These are phyloP conservation scores for Liposcelis brunnea DNA, from an alignment of 2,888 invertebrate species.

Conservation along the genomic window DNA sequence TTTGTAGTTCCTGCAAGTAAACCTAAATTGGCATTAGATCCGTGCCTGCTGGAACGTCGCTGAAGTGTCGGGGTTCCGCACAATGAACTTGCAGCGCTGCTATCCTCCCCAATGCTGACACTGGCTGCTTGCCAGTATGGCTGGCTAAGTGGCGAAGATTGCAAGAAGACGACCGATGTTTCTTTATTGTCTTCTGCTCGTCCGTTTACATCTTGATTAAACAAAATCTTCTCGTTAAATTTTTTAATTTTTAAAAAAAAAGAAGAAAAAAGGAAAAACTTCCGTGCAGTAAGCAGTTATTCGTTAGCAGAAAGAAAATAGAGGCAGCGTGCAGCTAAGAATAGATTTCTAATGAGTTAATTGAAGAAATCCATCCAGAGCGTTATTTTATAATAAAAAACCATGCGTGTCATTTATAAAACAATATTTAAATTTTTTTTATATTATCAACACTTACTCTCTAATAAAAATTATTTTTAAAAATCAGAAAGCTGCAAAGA, in stretches of 20 bases:
- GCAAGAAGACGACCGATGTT: constrained; percentile 28
- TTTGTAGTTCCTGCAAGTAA: too few relatives aligned
- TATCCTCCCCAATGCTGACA: too few relatives aligned
- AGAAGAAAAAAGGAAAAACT: background rate
- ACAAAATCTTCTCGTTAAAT: too few relatives aligned
- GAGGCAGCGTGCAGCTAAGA: background rate
- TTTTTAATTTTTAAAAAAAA: too few relatives aligned
- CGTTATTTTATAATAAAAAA: background rate
- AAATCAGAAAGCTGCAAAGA: too few relatives aligned
- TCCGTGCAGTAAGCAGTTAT: background rate
- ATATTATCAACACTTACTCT: too few relatives aligned
- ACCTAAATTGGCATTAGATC: too few relatives aligned
- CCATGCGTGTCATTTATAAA: too few relatives aligned
- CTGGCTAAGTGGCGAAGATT: constrained; percentile 32
- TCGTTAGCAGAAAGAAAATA: background rate
- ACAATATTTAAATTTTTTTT: too few relatives aligned
- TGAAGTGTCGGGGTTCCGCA: constrained; percentile 12
- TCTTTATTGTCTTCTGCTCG: background rate
- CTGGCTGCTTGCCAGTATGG: constrained; percentile 29
- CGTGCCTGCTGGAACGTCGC: constrained; percentile 10
- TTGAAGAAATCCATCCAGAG: background rate
- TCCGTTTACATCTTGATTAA: too few relatives aligned
- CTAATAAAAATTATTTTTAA: too few relatives aligned
- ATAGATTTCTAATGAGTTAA: background rate
- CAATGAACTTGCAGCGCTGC: constrained; percentile 13